Percentiles rank a stretch among this genome's conserved stretches.
phyloP scores from a whole-genome alignment of 2,888 invertebrate genomes.

The Fragum sueziense region DNA sequence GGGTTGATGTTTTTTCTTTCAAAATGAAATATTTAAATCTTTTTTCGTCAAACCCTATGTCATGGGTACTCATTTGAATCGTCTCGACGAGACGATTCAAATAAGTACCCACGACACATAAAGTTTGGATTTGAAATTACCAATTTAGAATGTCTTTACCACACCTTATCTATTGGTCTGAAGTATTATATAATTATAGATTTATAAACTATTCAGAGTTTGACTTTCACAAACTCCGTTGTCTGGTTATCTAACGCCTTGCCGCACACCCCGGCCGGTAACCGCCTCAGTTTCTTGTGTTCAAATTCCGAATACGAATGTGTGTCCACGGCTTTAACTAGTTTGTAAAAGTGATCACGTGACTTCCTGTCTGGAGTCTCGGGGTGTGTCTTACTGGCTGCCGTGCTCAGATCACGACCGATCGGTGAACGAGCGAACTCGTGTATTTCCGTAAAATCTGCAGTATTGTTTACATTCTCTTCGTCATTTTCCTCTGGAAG shows the following conservation, averaged over 20 bases:
- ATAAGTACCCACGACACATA: too few species aligned
- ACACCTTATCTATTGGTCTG: too few species aligned
- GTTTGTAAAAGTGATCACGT: slow-evolving; percentile 42
- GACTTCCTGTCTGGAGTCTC: slow-evolving; percentile 6
- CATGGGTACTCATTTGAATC: too few species aligned
- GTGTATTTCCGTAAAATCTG: slow-evolving; percentile 1
- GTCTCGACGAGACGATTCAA: too few species aligned
- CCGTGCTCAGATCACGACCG: slow-evolving; percentile 2
- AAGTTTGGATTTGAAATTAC: too few species aligned
- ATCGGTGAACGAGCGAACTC: not conserved
- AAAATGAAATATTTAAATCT: too few species aligned
- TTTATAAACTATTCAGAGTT: not conserved
- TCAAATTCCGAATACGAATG: slow-evolving; percentile 51
- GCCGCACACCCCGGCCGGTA: slow-evolving; percentile 6
- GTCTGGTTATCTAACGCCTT: slow-evolving; percentile 12
- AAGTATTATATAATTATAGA: too few species aligned
- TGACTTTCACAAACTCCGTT: slow-evolving; percentile 12
- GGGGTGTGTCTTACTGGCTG: slow-evolving; percentile 9
- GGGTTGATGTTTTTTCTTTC: too few species aligned
- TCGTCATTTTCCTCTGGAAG: not conserved
- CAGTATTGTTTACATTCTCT: not conserved
- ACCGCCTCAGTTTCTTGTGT: slow-evolving; percentile 45
- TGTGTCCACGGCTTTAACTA: slow-evolving; percentile 52
- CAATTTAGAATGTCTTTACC: too few species aligned
- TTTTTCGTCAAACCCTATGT: too few species aligned